Conservation (phyloP, 1,140 invertebrate species). For the Drosophila miranda region DNA sequence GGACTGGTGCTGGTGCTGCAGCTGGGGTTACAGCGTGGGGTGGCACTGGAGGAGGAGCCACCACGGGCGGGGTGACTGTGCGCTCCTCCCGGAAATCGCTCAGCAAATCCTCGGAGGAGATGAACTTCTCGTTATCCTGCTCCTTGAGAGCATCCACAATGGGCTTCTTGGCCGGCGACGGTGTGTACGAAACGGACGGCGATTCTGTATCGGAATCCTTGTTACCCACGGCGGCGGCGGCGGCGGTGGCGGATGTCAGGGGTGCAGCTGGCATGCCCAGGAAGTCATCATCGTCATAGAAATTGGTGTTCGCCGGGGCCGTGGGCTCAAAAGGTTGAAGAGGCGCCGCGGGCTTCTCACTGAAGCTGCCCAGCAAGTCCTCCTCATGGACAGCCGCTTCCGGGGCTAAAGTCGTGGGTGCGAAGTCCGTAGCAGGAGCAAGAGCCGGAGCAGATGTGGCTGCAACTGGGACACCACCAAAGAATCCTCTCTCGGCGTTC, state of each 20-base stretch:
- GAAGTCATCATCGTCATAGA: slow-evolving; percentile 54
- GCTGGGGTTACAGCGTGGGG: neutral
- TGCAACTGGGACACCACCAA: slow-evolving; percentile 22
- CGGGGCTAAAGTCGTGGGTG: neutral
- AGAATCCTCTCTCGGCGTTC: slow-evolving; percentile 70
- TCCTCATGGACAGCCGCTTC: slow-evolving; percentile 21
- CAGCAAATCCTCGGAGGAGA: slow-evolving; percentile 78
- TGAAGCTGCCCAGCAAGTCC: slow-evolving; percentile 62
- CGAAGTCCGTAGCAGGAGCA: neutral
- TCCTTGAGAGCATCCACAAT: slow-evolving; percentile 76
- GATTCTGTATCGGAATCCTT: slow-evolving; percentile 74
- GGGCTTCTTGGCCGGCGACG: slow-evolving; percentile 77
- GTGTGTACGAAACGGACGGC: slow-evolving; percentile 71
- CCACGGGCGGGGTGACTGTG: slow-evolving; percentile 51
- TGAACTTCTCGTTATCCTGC: slow-evolving; percentile 81
- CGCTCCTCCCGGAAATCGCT: slow-evolving; percentile 79
- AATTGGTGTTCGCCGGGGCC: slow-evolving; percentile 42
- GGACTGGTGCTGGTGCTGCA: slow-evolving; percentile 6
- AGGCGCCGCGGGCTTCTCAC: slow-evolving; percentile 40
- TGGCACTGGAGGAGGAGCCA: slow-evolving; percentile 15
- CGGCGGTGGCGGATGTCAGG: slow-evolving; percentile 14
- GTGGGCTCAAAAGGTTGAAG: slow-evolving; percentile 51
- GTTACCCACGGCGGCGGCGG: slow-evolving; percentile 7
- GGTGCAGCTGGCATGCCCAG: slow-evolving; percentile 40
- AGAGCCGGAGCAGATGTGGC: slow-evolving; percentile 16